These are phyloP conservation scores for Pangasius macronema DNA, from an alignment of 2,797 vertebrate genomes.

Conservation along the genomic window DNA sequence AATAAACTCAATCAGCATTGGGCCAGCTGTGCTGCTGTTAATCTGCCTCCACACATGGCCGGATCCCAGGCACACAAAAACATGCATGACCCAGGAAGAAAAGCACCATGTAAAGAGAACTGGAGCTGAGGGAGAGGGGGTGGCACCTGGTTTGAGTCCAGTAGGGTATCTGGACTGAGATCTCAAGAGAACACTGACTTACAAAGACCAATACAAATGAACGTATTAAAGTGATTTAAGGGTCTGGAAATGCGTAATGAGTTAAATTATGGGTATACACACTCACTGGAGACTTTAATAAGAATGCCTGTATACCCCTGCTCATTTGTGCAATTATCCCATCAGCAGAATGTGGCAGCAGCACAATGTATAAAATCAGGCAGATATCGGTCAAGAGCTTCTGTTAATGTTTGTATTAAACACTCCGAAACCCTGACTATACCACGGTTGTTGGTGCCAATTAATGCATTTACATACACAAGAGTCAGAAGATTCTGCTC, in stretches of 20 bases:
- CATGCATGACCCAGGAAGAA: constrained; percentile 6
- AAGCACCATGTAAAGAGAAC: constrained; percentile 13
- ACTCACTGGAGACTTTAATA: background rate
- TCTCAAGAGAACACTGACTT: background rate
- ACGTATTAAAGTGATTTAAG: background rate
- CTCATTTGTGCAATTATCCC: background rate
- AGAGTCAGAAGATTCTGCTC: background rate
- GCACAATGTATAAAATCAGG: background rate
- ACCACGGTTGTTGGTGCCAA: background rate
- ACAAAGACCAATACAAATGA: background rate
- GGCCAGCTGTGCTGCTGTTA: constrained; percentile 31
- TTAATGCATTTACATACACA: background rate
- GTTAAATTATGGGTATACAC: background rate
- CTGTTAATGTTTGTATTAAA: background rate
- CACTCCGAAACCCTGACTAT: background rate
- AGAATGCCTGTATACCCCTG: background rate
- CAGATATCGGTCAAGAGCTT: background rate
- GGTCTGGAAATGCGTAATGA: background rate
- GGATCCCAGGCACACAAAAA: background rate
- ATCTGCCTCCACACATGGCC: constrained; percentile 8
- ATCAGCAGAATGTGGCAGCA: background rate
- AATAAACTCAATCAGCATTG: constrained; percentile 46
- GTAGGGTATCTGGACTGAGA: constrained; percentile 15
- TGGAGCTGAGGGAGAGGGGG: constrained; percentile 47
- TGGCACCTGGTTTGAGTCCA: background rate